A percentile compares a stretch with the other conserved stretches of the same genome.
These are phyloP conservation scores for Megastigmus dorsalis DNA, from an alignment of 2,888 invertebrate genomes.

Conservation along the genomic window DNA sequence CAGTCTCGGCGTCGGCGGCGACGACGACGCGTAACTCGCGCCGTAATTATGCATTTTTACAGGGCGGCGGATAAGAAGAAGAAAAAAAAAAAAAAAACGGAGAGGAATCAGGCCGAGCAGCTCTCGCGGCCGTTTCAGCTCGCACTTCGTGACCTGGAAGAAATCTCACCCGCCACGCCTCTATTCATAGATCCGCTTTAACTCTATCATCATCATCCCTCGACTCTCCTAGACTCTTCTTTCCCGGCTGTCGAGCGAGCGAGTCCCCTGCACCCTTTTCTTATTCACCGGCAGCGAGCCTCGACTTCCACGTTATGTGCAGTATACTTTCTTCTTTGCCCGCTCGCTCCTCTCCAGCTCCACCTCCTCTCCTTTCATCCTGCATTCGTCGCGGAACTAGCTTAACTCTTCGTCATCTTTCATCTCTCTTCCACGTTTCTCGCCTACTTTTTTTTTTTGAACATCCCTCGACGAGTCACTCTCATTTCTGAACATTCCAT, in stretches of 20 bases:
- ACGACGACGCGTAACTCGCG: background rate
- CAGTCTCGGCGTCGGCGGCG: too few species aligned
- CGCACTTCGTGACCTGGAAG: conserved; percentile 45
- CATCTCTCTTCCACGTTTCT: background rate
- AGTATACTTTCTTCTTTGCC: background rate
- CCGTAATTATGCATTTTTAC: conserved; percentile 11
- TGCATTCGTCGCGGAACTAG: too few species aligned
- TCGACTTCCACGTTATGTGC: background rate
- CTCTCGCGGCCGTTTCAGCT: too few species aligned
- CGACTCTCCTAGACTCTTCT: too few species aligned
- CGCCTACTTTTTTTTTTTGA: background rate
- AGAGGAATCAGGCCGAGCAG: conserved; percentile 16
- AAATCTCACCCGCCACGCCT: background rate
- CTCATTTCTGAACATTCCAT: conserved; percentile 42
- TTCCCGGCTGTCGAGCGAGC: too few species aligned
- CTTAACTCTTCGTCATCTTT: conserved; percentile 8
- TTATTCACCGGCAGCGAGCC: background rate
- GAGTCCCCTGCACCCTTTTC: too few species aligned
- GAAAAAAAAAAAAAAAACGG: background rate
- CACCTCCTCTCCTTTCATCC: background rate
- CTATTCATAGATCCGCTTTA: conserved; percentile 41
- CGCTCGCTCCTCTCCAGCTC: background rate
- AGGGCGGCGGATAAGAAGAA: too few species aligned
- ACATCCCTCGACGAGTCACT: conserved; percentile 31
- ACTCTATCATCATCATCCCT: conserved; percentile 19